These are phyloP conservation scores for Epinephelus moara DNA, from an alignment of 2,113 vertebrate genomes.

Conservation along the genomic window DNA sequence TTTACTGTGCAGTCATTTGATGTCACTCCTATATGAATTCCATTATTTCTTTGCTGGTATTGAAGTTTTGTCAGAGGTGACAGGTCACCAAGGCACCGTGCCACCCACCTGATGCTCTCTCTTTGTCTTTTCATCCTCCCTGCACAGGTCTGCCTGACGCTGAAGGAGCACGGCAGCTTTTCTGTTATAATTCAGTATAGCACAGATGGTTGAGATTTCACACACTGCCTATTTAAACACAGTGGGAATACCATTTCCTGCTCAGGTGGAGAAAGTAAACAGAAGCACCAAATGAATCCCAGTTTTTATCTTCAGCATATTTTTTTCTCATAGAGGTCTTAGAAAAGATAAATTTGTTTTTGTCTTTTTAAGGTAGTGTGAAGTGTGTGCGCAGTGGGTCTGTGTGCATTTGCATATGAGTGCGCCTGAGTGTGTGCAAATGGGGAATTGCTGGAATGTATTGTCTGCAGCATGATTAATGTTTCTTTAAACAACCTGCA, in stretches of 20 bases:
- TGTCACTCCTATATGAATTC: background rate
- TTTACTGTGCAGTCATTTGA: background rate
- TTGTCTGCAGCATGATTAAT: background rate
- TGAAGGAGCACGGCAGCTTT: background rate
- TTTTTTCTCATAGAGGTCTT: background rate
- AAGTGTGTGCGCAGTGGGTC: background rate
- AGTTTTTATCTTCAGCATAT: background rate
- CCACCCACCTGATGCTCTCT: conserved; percentile 28
- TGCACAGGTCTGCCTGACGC: conserved; percentile 6
- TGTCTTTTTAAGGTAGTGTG: background rate
- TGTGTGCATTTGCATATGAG: background rate
- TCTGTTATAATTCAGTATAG: conserved; percentile 3
- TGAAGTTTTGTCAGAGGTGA: conserved; percentile 27
- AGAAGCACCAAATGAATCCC: conserved; percentile 4
- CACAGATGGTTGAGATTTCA: conserved; percentile 26
- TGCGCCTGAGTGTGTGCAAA: background rate
- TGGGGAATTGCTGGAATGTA: background rate
- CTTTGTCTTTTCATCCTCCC: conserved; percentile 25
- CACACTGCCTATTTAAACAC: conserved; percentile 26
- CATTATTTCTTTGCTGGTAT: background rate
- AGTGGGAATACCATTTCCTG: conserved; percentile 9
- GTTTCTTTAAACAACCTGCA: background rate
- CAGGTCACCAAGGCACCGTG: conserved; percentile 14
- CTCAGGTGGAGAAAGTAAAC: background rate
- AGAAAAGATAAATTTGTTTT: background rate